These are phyloP conservation scores for Maconellicoccus hirsutus DNA, from an alignment of 1,140 invertebrate genomes.

Conservation along the genomic window DNA sequence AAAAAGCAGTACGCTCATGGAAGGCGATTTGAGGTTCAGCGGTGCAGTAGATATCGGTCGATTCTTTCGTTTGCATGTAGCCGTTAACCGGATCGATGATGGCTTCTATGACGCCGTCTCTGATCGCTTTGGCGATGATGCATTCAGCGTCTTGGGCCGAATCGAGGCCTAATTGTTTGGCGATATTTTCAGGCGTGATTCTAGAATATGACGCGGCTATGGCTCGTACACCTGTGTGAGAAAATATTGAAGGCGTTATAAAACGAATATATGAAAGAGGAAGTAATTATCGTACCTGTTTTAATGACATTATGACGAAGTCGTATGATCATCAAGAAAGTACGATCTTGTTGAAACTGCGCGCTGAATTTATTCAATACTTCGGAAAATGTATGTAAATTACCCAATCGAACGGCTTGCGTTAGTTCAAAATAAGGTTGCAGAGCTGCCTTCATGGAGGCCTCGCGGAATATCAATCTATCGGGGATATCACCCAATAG, in stretches of 20 bases:
- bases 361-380: constrained; percentile 81
- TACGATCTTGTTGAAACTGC: constrained; percentile 80
- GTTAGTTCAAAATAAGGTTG: constrained; percentile 95
- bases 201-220: constrained; percentile 94
- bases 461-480: constrained; percentile 71
- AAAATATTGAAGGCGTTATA: not conserved
- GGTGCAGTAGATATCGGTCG: constrained; percentile 93
- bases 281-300: constrained; percentile 41
- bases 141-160: constrained; percentile 97
- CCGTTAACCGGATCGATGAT: constrained; percentile 89
- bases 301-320: constrained; percentile 98
- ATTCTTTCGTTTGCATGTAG: constrained; percentile 95
- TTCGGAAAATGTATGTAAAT: constrained; percentile 86
- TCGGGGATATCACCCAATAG: constrained; percentile 96
- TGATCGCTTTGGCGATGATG: constrained; percentile 98
- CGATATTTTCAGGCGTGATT: constrained; percentile 90
- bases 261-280: not conserved
- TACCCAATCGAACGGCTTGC: constrained; percentile 90
- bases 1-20: constrained; percentile 96
- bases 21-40: constrained; percentile 92
- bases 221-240: constrained; percentile 64
- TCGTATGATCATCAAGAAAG: constrained; percentile 86
- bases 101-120: constrained; percentile 97
- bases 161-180: constrained; percentile 82
- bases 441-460: constrained; percentile 69